phyloP scores from a whole-genome alignment of 1,140 invertebrate genomes.

The Dendroctonus valens region DNA sequence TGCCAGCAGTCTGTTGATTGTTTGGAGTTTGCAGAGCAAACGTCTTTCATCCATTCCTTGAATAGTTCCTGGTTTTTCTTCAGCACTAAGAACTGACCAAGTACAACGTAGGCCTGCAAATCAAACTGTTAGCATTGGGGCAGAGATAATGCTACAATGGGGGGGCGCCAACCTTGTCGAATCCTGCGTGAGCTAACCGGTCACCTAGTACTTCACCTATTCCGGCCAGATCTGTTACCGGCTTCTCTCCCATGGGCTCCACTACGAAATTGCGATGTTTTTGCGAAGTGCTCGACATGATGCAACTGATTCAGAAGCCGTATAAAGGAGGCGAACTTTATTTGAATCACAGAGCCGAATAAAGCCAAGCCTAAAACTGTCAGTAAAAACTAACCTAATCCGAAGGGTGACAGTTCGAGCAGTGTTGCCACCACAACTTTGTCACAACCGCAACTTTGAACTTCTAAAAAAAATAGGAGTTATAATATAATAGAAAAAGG shows the following conservation, averaged over 20 bases:
- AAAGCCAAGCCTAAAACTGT: too few species aligned
- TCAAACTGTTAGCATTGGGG: conserved; percentile 22
- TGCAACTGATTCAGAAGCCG: conserved; percentile 32
- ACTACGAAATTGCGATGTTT: conserved; percentile 93
- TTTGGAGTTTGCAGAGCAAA: conserved; percentile 84
- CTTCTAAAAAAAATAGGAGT: too few species aligned
- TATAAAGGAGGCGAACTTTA: too few species aligned
- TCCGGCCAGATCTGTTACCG: conserved; percentile 89
- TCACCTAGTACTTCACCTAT: conserved; percentile 90
- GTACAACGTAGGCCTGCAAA: conserved; percentile 92
- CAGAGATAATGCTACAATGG: background rate
- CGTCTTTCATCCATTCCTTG: conserved; percentile 96
- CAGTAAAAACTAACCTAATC: too few species aligned
- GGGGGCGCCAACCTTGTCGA: conserved; percentile 77
- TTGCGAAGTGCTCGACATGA: conserved; percentile 90
- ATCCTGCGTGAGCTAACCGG: conserved; percentile 76
- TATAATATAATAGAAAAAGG: too few species aligned
- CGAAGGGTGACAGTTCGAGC: too few species aligned
- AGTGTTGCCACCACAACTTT: too few species aligned
- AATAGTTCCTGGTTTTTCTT: conserved; percentile 97
- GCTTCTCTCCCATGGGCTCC: conserved; percentile 94
- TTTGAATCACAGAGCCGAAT: too few species aligned
- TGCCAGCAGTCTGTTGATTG: conserved; percentile 91
- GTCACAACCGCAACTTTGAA: too few species aligned
- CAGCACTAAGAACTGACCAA: conserved; percentile 95